Base-by-base conservation (phyloP, 2,113 vertebrate genomes). In the Myotis yumanensis region DNA sequence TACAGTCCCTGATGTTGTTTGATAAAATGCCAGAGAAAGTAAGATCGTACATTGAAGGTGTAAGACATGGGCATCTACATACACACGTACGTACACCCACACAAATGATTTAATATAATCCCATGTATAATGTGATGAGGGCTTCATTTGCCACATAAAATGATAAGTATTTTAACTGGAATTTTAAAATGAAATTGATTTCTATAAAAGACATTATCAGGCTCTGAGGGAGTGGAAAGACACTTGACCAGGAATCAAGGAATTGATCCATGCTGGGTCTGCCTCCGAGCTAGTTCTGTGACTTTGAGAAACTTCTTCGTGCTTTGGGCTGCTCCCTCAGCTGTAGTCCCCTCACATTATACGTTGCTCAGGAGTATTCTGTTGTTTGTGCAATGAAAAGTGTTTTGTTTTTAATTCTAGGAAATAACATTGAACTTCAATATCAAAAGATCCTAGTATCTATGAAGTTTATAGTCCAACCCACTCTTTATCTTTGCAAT, bases 351-450 rank as follows among this genome's bases (percentile, higher is more conserved):
- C 2, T 23, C 46, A 11, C 23, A 11, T 7, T 17, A 10, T 48
- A 12, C 14, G 28, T 81, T 72, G 86, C 48, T 51, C 20, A 11
- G 52, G 32, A 72, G 11, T 40, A 52, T 15, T 71, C 43, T 72
- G 18, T 52, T 77, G 15, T 81, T 48, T 66, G 7, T 14, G 71
- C 37, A 46, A 22, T 86, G 35, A 43, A 35, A 83, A 69, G 28
- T 32, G 30, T 30, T 37, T 51, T 69, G 30, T 59, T 89, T 86
- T 93, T 48, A 32, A 66, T 76, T 89, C 64, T 86, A 72, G 75
- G n/a, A 93, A 89, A 73, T 66, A 62, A 59, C 9, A 62, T 54
- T 64, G 30, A 90, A 86, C 86, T 71, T 40, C 91, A 92, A 30
- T 82, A 66, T 62, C n/a, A 51, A 17, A 81, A 66, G 32, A 59